Conservation (phyloP, 2,888 invertebrate genomes). For the Hedya salicella region DNA sequence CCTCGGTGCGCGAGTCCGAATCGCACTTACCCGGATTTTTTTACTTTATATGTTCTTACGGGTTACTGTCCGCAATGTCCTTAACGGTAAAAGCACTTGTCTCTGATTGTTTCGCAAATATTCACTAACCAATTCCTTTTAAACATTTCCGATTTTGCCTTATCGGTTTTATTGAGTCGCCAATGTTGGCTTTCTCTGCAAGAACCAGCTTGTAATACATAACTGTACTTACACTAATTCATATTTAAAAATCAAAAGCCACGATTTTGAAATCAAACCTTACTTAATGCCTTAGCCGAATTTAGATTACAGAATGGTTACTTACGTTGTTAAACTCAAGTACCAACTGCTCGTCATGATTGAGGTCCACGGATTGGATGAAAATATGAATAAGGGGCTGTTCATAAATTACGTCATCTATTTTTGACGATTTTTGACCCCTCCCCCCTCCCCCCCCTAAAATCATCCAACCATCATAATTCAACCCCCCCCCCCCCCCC, state of each 20-base stretch:
- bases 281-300: too few relatives aligned
- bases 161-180: constrained; percentile 16
- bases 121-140: constrained; percentile 9
- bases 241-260: not conserved
- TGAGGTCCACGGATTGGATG: too few relatives aligned
- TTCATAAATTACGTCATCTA: too few relatives aligned
- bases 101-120: constrained; percentile 11
- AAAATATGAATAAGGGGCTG: too few relatives aligned
- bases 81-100: constrained; percentile 17
- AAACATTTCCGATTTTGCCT: constrained; percentile 6
- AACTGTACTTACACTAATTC: not conserved
- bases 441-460: too few relatives aligned
- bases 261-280: not conserved
- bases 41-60: not conserved
- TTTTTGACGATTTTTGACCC: too few relatives aligned
- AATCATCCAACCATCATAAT: too few relatives aligned
- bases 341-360: too few relatives aligned
- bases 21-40: not conserved
- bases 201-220: constrained; percentile 6
- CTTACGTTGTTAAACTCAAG: too few relatives aligned
- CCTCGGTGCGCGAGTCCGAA: not conserved
- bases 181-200: constrained; percentile 18
- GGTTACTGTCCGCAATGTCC: not conserved
- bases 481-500: too few relatives aligned
- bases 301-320: too few relatives aligned